phyloP scores from a whole-genome alignment of 2,797 vertebrate species.

The Halcyon badia region DNA sequence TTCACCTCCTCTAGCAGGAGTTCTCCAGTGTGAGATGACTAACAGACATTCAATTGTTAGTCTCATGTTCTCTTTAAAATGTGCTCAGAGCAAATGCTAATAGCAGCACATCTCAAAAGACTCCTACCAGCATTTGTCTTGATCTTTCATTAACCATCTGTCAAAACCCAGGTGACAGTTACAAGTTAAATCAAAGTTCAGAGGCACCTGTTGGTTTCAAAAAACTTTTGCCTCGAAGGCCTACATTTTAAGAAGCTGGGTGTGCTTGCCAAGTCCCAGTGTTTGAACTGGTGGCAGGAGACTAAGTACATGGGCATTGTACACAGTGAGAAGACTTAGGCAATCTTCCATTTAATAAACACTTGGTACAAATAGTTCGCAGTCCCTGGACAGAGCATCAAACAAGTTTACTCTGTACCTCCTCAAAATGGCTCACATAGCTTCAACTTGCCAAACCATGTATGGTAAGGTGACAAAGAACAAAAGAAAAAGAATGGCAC shows the following conservation, averaged over 20 bases:
- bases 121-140: conserved; percentile 21
- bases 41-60: conserved; percentile 61
- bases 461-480: neutral
- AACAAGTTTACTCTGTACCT: neutral
- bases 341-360: neutral
- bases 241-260: neutral
- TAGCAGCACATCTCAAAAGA: conserved; percentile 41
- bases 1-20: conserved; percentile 46
- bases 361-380: neutral
- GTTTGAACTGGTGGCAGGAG: neutral
- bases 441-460: neutral
- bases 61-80: neutral
- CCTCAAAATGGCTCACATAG: neutral
- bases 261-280: neutral
- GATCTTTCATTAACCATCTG: conserved; percentile 49
- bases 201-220: conserved; percentile 13
- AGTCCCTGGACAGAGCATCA: neutral
- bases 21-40: conserved; percentile 46
- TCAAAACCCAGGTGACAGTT: conserved; percentile 40
- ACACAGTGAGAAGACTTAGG: neutral
- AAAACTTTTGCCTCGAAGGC: conserved; percentile 11
- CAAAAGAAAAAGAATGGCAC: neutral
- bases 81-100: conserved; percentile 35
- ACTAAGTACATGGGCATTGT: neutral
- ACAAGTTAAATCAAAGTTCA: conserved; percentile 37